Percentiles rank a stretch among this genome's conserved stretches.
phyloP scores from a whole-genome alignment of 2,888 invertebrate genomes.

The Agriopis leucophaearia region DNA sequence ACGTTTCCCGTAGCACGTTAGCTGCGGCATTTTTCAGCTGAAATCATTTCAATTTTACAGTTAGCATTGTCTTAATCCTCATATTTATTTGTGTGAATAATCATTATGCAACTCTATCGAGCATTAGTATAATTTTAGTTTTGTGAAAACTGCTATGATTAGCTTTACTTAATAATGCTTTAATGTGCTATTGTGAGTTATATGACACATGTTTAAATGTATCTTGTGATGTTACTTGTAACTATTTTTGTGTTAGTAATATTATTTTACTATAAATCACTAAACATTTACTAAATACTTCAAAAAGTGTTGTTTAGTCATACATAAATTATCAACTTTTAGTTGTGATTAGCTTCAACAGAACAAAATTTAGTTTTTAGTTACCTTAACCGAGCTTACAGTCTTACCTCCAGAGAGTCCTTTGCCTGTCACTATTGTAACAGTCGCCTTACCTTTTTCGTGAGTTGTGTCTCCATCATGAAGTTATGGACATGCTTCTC shows the following conservation, averaged over 20 bases:
- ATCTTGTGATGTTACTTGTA: conserved; percentile 3
- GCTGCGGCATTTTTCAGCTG: conserved; percentile 99
- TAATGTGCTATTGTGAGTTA: conserved; percentile 9
- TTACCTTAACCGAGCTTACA: conserved; percentile 56
- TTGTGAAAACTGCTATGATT: conserved; percentile 4
- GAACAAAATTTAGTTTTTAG: conserved; percentile 39
- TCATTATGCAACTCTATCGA: conserved; percentile 21
- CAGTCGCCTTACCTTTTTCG: conserved; percentile 95
- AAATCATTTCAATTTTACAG: conserved; percentile 55
- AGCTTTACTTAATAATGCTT: conserved; percentile 9
- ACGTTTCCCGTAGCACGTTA: conserved; percentile 99
- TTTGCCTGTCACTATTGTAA: conserved; percentile 62
- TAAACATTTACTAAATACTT: not conserved
- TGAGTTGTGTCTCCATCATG: conserved; percentile 99
- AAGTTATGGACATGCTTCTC: conserved; percentile 99
- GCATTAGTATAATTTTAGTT: conserved; percentile 20
- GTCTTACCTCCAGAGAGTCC: conserved; percentile 70
- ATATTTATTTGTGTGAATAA: not conserved
- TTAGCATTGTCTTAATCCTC: conserved; percentile 2
- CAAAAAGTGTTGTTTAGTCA: conserved; percentile 3
- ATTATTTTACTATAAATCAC: not conserved
- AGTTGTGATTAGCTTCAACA: conserved; percentile 38
- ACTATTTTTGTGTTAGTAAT: not conserved
- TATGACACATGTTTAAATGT: not conserved
- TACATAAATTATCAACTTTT: conserved; percentile 3